Percentiles rank a stretch among this genome's conserved stretches.
These are phyloP conservation scores for Argynnis bischoffii DNA, from an alignment of 2,888 invertebrate genomes.

Conservation along the genomic window DNA sequence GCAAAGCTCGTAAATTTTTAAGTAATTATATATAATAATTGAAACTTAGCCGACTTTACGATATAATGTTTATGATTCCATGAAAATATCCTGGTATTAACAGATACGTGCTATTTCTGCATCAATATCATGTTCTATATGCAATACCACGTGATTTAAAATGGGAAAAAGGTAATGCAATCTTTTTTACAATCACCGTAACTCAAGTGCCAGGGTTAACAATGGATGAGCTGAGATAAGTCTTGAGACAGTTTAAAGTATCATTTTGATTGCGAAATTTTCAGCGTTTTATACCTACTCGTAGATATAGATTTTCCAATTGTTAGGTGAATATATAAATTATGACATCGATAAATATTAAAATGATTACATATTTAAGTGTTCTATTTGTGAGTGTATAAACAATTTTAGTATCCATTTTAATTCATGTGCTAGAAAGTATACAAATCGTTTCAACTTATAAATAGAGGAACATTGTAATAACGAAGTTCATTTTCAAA, in stretches of 20 bases:
- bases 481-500: conserved; percentile 15
- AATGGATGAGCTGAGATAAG: conserved; percentile 29
- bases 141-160: conserved; percentile 19
- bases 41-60: too few species aligned
- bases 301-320: too few species aligned
- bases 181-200: conserved; percentile 28
- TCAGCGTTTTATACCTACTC: conserved; percentile 5
- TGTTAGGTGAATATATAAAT: neutral
- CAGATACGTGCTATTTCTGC: conserved; percentile 6
- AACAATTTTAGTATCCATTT: too few species aligned
- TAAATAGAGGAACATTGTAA: neutral
- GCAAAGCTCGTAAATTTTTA: neutral
- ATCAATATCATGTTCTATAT: conserved; percentile 7
- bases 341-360: neutral
- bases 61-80: too few species aligned
- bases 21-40: too few species aligned
- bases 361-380: too few species aligned
- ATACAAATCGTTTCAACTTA: neutral
- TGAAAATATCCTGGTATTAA: neutral
- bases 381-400: too few species aligned
- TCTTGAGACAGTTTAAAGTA: conserved; percentile 18
- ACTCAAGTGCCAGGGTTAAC: conserved; percentile 26
- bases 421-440: too few species aligned
- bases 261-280: conserved; percentile 7
- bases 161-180: conserved; percentile 25